Percentiles rank a stretch among this genome's conserved stretches.
Evolutionary conservation across 2,113 vertebrate genomes (phyloP).

Genomic region (Hyperoodon ampullatus): DNA sequence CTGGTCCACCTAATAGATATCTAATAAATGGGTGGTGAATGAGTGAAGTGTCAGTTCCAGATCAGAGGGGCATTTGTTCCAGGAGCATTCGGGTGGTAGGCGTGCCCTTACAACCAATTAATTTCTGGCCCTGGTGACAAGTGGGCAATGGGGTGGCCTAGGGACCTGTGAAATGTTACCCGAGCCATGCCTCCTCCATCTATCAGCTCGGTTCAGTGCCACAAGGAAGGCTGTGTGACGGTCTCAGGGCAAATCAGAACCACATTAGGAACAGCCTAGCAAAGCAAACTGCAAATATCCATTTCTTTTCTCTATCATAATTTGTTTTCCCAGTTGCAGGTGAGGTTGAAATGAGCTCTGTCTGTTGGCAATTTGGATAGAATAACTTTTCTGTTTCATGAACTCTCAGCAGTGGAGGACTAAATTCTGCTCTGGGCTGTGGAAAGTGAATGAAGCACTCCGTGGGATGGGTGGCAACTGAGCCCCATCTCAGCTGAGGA

Average conservation of each 20-base stretch:
- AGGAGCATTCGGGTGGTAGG: neutral
- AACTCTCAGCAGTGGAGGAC: conserved; percentile 34
- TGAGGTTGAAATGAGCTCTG: conserved; percentile 58
- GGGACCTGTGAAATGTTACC: conserved; percentile 50
- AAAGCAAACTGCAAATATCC: conserved; percentile 44
- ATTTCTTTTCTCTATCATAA: conserved; percentile 61
- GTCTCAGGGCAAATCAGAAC: neutral
- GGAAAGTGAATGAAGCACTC: neutral
- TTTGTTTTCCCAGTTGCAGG: conserved; percentile 61
- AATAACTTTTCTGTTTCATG: conserved; percentile 61
- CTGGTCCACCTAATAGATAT: conserved; percentile 3
- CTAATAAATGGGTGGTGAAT: conserved; percentile 47
- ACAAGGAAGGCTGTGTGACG: conserved; percentile 29
- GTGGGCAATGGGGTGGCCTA: neutral
- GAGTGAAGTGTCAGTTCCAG: conserved; percentile 42
- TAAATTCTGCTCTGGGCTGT: neutral
- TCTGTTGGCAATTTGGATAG: conserved; percentile 50
- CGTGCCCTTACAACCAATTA: conserved; percentile 24
- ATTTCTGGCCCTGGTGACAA: conserved; percentile 65
- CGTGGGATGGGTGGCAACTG: neutral
- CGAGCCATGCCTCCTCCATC: neutral
- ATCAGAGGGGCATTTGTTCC: conserved; percentile 59
- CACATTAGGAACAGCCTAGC: conserved; percentile 16
- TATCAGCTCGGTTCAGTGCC: neutral
- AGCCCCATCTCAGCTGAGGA: neutral